A percentile compares a stretch with the other conserved stretches of the same genome.
These are phyloP conservation scores for Andrena camellia DNA, from an alignment of 2,888 invertebrate species.

Conservation along the genomic window DNA sequence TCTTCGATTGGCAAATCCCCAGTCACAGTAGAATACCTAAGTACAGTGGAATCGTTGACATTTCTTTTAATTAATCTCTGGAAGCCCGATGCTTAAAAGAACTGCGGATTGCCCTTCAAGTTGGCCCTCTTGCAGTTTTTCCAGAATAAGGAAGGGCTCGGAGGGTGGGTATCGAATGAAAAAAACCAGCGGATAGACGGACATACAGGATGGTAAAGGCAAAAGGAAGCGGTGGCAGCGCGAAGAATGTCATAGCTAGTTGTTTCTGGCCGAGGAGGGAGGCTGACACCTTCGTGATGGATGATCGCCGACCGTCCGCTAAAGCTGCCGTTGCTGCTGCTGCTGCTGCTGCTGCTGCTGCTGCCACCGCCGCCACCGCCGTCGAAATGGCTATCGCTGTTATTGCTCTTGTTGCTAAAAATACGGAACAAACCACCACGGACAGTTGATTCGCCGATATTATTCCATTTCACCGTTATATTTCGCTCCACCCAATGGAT, in stretches of 20 bases:
- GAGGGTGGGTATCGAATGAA: slow-evolving; percentile 48
- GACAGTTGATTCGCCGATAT: slow-evolving; percentile 15
- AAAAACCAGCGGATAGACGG: slow-evolving; percentile 65
- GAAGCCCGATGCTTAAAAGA: not conserved
- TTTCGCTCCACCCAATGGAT: slow-evolving; percentile 3
- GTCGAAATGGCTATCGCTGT: slow-evolving; percentile 68
- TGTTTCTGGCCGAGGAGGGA: slow-evolving; percentile 81
- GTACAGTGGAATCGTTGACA: not conserved
- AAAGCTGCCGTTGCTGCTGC: slow-evolving; percentile 77
- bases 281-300: slow-evolving; percentile 84
- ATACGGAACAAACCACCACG: slow-evolving; percentile 61
- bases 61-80: not conserved
- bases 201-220: slow-evolving; percentile 70
- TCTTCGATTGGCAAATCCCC: too few relatives aligned
- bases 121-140: not conserved
- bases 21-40: too few relatives aligned
- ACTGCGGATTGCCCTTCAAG: not conserved
- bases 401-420: slow-evolving; percentile 69
- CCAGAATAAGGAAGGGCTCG: slow-evolving; percentile 25
- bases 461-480: slow-evolving; percentile 25
- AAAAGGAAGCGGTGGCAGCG: slow-evolving; percentile 80
- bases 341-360: slow-evolving; percentile 72
- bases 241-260: slow-evolving; percentile 84
- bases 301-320: slow-evolving; percentile 80
- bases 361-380: slow-evolving; percentile 55